Evolutionary conservation across 2,888 invertebrate species (phyloP).

Genomic region (Mythimna loreyi): DNA sequence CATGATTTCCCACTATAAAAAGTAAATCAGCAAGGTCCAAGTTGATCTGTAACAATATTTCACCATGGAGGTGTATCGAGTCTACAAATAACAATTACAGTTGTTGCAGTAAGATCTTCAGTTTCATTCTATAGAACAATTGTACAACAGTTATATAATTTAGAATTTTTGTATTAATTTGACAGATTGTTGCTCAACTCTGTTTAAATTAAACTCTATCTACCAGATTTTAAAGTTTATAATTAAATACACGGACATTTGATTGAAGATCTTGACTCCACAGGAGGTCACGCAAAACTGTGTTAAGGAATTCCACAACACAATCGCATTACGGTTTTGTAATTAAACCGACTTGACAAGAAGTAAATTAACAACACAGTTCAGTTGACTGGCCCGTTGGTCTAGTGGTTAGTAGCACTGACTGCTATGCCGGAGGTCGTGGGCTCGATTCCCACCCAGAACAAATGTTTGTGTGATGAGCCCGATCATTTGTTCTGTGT

Average conservation of each 20-base stretch:
- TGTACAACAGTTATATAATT: conserved; percentile 79
- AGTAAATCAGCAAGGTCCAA: neutral
- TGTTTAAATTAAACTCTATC: conserved; percentile 21
- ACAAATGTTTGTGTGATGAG: too few relatives aligned
- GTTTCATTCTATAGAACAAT: conserved; percentile 73
- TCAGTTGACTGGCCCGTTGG: too few relatives aligned
- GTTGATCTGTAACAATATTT: neutral
- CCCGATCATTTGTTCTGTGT: too few relatives aligned
- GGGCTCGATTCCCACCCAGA: too few relatives aligned
- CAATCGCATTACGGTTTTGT: conserved; percentile 16
- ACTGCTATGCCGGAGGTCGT: too few relatives aligned
- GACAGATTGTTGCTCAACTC: conserved; percentile 47
- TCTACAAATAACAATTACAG: conserved; percentile 66
- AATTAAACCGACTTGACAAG: conserved; percentile 10
- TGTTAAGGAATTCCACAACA: conserved; percentile 15
- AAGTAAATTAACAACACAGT: conserved; percentile 3
- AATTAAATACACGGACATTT: conserved; percentile 3
- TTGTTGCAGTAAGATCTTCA: conserved; percentile 67
- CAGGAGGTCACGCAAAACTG: conserved; percentile 13
- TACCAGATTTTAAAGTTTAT: neutral
- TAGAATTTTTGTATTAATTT: conserved; percentile 74
- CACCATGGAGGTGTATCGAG: neutral
- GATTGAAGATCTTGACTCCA: neutral
- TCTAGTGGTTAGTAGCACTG: too few relatives aligned
- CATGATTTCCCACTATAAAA: too few relatives aligned